Percentiles rank a stretch among this genome's conserved stretches.
Evolutionary conservation across 1,140 invertebrate species (phyloP).

Genomic region (Orchestia grillus): DNA sequence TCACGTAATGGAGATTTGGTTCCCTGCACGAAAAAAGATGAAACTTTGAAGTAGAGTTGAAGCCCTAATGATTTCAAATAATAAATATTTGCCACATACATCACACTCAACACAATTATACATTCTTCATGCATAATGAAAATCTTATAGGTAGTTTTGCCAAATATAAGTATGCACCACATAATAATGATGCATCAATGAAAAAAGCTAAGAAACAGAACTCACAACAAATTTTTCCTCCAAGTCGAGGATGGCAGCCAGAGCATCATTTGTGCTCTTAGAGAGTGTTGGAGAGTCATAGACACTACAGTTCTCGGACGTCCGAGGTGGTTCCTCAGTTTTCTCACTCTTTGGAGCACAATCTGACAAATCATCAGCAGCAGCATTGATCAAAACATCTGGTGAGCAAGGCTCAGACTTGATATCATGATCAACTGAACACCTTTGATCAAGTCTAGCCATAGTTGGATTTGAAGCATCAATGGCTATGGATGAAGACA

Average conservation of each 20-base stretch:
- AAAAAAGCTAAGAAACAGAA: background rate
- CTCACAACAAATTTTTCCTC: constrained; percentile 29
- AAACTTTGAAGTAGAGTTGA: background rate
- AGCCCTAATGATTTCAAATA: background rate
- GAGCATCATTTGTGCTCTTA: constrained; percentile 15
- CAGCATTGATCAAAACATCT: background rate
- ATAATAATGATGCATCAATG: background rate
- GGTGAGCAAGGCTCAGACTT: constrained; percentile 20
- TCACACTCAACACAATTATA: too few species aligned
- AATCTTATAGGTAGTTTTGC: background rate
- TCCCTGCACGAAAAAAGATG: background rate
- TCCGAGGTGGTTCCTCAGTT: background rate
- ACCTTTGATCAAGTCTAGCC: background rate
- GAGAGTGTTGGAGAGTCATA: background rate
- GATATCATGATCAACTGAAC: background rate
- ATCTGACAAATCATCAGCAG: background rate
- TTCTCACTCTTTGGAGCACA: background rate
- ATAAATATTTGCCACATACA: background rate
- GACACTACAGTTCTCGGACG: background rate
- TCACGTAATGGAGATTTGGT: background rate
- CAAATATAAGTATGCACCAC: background rate
- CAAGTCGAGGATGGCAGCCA: constrained; percentile 35
- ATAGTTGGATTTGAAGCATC: background rate
- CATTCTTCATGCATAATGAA: background rate
- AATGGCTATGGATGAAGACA: background rate